A percentile compares a stretch with the other conserved stretches of the same genome.
Evolutionary conservation across 2,888 invertebrate species (phyloP).

Genomic region (Acleris holmiana): DNA sequence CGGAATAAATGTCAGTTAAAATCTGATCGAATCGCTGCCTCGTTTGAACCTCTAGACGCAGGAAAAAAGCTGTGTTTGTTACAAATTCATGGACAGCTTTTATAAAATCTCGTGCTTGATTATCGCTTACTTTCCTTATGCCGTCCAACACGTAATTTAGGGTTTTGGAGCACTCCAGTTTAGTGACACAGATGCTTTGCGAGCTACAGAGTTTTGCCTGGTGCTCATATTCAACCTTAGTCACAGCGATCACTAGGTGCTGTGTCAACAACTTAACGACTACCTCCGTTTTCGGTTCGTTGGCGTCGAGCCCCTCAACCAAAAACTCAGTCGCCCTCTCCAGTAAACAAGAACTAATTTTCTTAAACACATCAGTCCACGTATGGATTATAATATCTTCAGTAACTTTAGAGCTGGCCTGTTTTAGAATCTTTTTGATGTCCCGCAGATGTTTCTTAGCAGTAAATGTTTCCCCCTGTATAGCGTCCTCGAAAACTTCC

Average conservation of each 20-base stretch:
- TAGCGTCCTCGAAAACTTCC: constrained; percentile 49
- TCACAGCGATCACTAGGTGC: constrained; percentile 53
- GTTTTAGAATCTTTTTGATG: constrained; percentile 52
- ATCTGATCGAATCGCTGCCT: constrained; percentile 3
- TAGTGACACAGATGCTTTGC: constrained; percentile 54
- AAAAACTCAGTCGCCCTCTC: constrained; percentile 50
- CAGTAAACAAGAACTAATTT: constrained; percentile 60
- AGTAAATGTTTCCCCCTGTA: constrained; percentile 45
- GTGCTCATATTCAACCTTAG: constrained; percentile 57
- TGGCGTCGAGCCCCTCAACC: constrained; percentile 44
- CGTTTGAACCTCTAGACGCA: not conserved
- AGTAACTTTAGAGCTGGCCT: constrained; percentile 45
- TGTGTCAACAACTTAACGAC: constrained; percentile 52
- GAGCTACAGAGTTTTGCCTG: constrained; percentile 57
- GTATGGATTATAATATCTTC: constrained; percentile 47
- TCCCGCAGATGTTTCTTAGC: constrained; percentile 47
- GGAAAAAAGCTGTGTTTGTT: not conserved
- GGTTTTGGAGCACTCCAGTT: constrained; percentile 54
- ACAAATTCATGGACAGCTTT: constrained; percentile 39
- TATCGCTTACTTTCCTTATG: constrained; percentile 48
- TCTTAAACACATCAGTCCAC: constrained; percentile 63
- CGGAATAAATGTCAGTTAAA: constrained; percentile 5
- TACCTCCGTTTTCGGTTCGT: constrained; percentile 41
- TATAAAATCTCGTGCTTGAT: constrained; percentile 52
- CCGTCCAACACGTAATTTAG: constrained; percentile 51